These are phyloP conservation scores for Tachysurus vachellii DNA, from an alignment of 2,113 vertebrate genomes.

Conservation along the genomic window DNA sequence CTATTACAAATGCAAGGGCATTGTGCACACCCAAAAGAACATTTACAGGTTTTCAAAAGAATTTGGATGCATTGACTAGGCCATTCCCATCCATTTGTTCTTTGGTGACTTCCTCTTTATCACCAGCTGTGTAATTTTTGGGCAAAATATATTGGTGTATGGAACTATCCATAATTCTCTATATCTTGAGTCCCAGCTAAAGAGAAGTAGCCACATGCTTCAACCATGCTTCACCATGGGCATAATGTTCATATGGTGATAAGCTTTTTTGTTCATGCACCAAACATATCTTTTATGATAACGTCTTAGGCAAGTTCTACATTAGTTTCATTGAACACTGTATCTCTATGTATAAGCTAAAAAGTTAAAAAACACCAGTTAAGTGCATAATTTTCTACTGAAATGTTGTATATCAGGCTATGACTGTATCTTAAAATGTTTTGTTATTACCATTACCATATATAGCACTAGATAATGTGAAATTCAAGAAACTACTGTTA, in stretches of 20 bases:
- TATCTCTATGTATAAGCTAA: background rate
- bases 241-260: background rate
- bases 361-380: background rate
- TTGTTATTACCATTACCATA: background rate
- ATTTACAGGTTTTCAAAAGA: background rate
- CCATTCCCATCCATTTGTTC: background rate
- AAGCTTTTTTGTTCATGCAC: background rate
- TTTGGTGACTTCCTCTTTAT: background rate
- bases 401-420: background rate
- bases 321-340: background rate
- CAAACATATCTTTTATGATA: background rate
- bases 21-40: background rate
- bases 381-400: background rate
- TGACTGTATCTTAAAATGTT: background rate
- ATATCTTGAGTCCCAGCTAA: too few species aligned
- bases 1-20: background rate
- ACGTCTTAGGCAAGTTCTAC: background rate
- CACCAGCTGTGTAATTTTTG: too few species aligned
- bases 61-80: background rate
- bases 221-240: too few species aligned
- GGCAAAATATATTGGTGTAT: too few species aligned
- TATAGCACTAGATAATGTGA: background rate
- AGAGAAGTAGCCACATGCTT: too few species aligned
- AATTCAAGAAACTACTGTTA: background rate
- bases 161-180: too few species aligned